Conservation (phyloP, 2,888 invertebrate species). For the Ectobius pallidus region DNA sequence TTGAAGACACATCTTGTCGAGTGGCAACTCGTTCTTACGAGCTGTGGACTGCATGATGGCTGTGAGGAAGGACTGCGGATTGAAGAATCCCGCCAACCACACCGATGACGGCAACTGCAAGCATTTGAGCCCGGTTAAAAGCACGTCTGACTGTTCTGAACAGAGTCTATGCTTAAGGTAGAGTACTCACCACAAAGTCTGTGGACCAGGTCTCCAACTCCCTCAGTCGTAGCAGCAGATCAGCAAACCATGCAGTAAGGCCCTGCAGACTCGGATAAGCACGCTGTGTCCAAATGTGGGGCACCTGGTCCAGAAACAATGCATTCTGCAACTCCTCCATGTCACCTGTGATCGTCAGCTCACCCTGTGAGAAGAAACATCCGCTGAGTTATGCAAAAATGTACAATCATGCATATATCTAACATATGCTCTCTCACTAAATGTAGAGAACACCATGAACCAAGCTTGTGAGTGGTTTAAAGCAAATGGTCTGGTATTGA, state of each 20-base stretch:
- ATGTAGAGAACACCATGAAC: too few species aligned
- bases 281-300: constrained; percentile 81
- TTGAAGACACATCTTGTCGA: constrained; percentile 96
- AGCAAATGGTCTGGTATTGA: too few species aligned
- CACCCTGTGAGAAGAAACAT: constrained; percentile 68
- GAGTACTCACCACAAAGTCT: constrained; percentile 80
- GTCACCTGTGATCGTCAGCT: constrained; percentile 92
- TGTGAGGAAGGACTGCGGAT: constrained; percentile 93
- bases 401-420: background rate
- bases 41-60: constrained; percentile 99
- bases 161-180: background rate
- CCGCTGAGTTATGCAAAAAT: background rate
- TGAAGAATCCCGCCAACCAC: constrained; percentile 98
- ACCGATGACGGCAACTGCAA: constrained; percentile 85
- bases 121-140: background rate
- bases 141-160: background rate
- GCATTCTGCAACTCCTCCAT: constrained; percentile 96
- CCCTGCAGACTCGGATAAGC: constrained; percentile 93
- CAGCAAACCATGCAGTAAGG: constrained; percentile 91
- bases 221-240: constrained; percentile 82
- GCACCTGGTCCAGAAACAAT: constrained; percentile 91
- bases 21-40: constrained; percentile 85
- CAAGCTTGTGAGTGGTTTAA: too few species aligned
- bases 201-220: constrained; percentile 94
- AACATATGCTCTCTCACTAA: too few species aligned